phyloP scores from a whole-genome alignment of 2,797 vertebrate species.

The Simalia tracyae region DNA sequence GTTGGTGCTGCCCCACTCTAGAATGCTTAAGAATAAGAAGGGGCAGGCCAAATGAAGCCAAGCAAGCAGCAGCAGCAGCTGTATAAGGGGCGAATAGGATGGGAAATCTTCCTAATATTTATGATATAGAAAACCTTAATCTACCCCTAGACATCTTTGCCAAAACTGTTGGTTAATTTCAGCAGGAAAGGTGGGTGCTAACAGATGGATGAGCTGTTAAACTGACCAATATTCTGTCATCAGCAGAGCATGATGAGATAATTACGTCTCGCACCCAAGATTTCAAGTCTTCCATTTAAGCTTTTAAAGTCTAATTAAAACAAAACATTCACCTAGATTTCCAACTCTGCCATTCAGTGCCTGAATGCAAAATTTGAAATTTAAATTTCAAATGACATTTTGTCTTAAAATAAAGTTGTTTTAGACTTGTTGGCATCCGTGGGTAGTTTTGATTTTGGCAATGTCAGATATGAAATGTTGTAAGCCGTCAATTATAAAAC shows the following conservation, averaged over 20 bases:
- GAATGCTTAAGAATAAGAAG: neutral
- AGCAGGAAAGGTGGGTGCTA: neutral
- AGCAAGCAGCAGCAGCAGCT: neutral
- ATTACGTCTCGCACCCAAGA: neutral
- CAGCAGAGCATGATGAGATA: neutral
- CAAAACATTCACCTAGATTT: neutral
- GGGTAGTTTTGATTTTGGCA: slow-evolving; percentile 33
- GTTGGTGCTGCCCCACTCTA: neutral
- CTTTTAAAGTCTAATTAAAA: neutral
- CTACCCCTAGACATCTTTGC: neutral
- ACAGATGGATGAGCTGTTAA: neutral
- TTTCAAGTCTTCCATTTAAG: neutral
- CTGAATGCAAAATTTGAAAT: neutral
- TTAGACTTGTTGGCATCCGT: slow-evolving; percentile 2
- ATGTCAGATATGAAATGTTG: neutral
- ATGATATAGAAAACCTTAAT: neutral
- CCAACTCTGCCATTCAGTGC: neutral
- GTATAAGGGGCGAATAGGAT: neutral
- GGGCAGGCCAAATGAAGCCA: neutral
- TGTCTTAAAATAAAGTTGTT: neutral
- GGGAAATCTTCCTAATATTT: neutral
- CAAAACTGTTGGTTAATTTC: neutral
- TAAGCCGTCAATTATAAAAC: slow-evolving; percentile 1
- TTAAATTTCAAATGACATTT: neutral
- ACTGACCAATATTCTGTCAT: neutral